These are phyloP conservation scores for Sycophila texana DNA, from an alignment of 2,888 invertebrate species.

Conservation along the genomic window DNA sequence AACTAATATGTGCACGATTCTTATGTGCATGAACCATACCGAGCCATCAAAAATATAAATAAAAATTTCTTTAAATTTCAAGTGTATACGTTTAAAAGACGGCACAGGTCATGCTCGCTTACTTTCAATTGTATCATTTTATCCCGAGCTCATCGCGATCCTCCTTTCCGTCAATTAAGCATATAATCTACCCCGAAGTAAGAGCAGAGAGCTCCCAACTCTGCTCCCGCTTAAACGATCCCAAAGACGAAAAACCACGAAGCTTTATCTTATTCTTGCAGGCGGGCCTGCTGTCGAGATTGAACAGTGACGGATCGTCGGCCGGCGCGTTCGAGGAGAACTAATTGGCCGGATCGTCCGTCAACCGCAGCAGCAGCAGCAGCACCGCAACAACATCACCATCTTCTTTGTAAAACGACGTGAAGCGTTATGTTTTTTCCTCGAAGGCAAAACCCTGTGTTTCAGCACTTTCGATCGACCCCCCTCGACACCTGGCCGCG, in stretches of 20 bases:
- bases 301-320: slow-evolving; percentile 37
- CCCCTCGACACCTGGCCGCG: neutral
- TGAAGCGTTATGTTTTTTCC: neutral
- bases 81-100: too few species aligned
- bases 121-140: too few species aligned
- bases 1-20: too few species aligned
- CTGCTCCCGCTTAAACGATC: too few species aligned
- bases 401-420: slow-evolving; percentile 16
- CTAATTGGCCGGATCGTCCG: slow-evolving; percentile 26
- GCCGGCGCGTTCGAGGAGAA: slow-evolving; percentile 41
- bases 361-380: slow-evolving; percentile 25
- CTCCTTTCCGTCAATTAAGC: neutral
- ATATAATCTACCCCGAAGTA: neutral
- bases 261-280: slow-evolving; percentile 31
- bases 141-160: too few species aligned
- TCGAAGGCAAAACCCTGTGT: neutral
- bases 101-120: too few species aligned
- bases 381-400: neutral
- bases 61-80: too few species aligned
- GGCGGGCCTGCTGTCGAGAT: slow-evolving; percentile 34
- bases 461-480: slow-evolving; percentile 6
- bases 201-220: neutral
- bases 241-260: neutral
- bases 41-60: too few species aligned
- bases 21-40: too few species aligned